These are phyloP conservation scores for Cygnus buccinator DNA, from an alignment of 2,113 vertebrate genomes.

Conservation along the genomic window DNA sequence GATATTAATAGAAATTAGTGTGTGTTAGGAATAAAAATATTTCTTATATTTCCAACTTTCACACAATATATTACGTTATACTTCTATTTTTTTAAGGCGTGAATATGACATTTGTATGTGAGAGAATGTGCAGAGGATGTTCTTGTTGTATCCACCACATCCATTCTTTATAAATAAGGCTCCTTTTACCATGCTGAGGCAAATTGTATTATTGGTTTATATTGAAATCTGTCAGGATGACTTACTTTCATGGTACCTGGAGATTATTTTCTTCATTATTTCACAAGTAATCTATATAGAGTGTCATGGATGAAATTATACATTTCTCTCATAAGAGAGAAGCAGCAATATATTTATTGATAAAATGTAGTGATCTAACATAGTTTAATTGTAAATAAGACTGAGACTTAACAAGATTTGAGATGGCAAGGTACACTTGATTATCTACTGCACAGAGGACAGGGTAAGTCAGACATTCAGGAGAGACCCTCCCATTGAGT, in stretches of 20 bases:
- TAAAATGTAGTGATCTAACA: no score
- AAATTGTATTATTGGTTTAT: background rate
- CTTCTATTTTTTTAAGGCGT: background rate
- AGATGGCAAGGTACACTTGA: no score
- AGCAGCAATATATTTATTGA: no score
- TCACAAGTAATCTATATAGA: background rate
- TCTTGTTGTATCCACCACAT: background rate
- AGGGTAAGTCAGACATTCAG: no score
- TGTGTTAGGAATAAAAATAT: background rate
- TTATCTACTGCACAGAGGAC: no score
- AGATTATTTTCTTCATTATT: background rate
- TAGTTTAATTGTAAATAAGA: no score
- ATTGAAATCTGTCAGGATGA: background rate
- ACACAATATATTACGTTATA: background rate
- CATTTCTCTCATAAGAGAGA: no score
- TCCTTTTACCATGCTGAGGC: fast-evolving
- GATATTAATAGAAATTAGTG: background rate
- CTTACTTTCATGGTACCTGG: background rate
- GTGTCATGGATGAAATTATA: no score
- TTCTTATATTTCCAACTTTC: background rate
- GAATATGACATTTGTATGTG: background rate
- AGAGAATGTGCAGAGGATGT: background rate
- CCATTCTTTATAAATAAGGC: background rate
- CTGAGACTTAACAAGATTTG: no score
- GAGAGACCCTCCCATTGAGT: no score